Conservation (phyloP, 2,888 invertebrate species). For the Parnassius smintheus region DNA sequence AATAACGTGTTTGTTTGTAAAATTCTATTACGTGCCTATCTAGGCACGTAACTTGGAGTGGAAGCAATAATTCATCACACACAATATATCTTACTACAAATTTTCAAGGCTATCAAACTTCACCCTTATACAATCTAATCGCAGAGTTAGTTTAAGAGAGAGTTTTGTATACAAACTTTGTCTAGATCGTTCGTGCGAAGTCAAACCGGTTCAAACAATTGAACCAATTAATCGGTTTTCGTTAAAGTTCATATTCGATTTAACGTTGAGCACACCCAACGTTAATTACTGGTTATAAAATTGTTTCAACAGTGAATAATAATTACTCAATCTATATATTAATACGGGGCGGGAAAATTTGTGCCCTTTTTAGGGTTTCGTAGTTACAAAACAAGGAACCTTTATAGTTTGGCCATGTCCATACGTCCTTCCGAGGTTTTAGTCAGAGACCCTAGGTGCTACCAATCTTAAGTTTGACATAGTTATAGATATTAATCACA, state of each 20-base stretch:
- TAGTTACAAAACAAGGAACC: no score
- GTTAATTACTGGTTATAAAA: no score
- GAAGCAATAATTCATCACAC: constrained; percentile 49
- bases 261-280: neutral
- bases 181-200: constrained; percentile 64
- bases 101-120: constrained; percentile 71
- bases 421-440: no score
- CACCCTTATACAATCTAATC: constrained; percentile 66
- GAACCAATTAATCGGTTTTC: constrained; percentile 70
- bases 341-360: no score
- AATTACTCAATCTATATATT: no score
- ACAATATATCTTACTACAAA: constrained; percentile 61
- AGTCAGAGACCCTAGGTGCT: no score
- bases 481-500: no score
- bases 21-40: constrained; percentile 50
- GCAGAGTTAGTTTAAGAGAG: constrained; percentile 57
- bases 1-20: constrained; percentile 41
- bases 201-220: constrained; percentile 70
- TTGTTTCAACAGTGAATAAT: no score
- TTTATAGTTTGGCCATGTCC: no score
- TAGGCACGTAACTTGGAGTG: constrained; percentile 42
- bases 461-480: no score
- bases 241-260: constrained; percentile 45
- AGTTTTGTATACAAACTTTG: constrained; percentile 74
- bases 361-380: no score